Evolutionary conservation across 2,113 vertebrate genomes (phyloP), one percentile per base, ranked within the genome.

Genomic region (Myotis brandtii): DNA sequence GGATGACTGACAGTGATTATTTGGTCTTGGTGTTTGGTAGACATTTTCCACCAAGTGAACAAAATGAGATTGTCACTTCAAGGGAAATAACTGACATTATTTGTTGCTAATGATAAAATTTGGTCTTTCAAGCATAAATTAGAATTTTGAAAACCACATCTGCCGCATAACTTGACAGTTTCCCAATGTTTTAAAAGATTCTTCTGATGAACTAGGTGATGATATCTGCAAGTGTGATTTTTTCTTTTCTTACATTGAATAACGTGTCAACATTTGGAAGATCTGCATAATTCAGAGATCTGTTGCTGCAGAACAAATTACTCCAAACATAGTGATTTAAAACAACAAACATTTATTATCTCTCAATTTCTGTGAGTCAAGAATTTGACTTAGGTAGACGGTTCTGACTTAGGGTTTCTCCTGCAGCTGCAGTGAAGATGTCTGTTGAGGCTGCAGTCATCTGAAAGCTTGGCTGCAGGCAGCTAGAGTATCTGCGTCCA

Each of bases 51-150:
- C 34, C 72, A 72, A 94, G 17, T 80, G 11, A 72, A 34, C 43
- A 79, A 72, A 94, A 27, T 80, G 11, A 66, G 40, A 16, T 89
- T 73, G 79, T 54, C 46, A 34, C 34, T 82, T 86, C 46, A 82
- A 86, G 48, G 32, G 46, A 86, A 86, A 75, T 46, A 73, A 72
- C 9, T 76, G 76, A 72, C 23, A 37, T 50, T 86, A 76, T 91
- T 86, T 86, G 30, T 86, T 89, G 17, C 27, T 18, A 79, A 13
- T 5, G 34, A 81, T 79, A 92, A 82, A 46, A 79, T 79, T 64
- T 86, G 46, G 43, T 18, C 27, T 93, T 96, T 86, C 21, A 64
- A 86, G 73, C 40, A 89, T 84, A 86, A 90, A 43, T 40, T 79
- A 91, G 54, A 93, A 88, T 77, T 96, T 93, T 46, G 50, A 37